Evolutionary conservation across 2,888 invertebrate species (phyloP).

Genomic region (Acrobeloides nanus): DNA sequence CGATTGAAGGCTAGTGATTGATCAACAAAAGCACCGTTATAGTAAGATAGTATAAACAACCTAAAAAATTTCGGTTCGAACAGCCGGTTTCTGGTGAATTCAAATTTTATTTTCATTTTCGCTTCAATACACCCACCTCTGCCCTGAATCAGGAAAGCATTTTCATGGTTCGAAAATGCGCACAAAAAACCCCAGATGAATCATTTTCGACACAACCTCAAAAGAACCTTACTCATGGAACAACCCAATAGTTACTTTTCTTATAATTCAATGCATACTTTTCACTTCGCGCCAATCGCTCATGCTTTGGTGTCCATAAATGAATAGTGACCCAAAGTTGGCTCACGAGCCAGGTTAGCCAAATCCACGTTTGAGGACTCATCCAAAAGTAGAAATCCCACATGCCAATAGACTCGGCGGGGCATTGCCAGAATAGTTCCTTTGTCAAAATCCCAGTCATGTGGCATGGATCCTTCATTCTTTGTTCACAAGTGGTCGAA

Average conservation of each 20-base stretch:
- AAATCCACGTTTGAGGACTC: slow-evolving; percentile 47
- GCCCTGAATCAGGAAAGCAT: too few relatives aligned
- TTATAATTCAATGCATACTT: slow-evolving; percentile 25
- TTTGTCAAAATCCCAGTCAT: slow-evolving; percentile 61
- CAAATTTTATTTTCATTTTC: too few relatives aligned
- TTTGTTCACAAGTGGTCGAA: slow-evolving; percentile 42
- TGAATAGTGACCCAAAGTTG: slow-evolving; percentile 94
- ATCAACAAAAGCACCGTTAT: slow-evolving; percentile 80
- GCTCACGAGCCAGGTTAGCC: slow-evolving; percentile 66
- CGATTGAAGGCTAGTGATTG: slow-evolving; percentile 89
- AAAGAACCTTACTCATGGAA: neutral
- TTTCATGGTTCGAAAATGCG: too few relatives aligned
- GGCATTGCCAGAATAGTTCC: slow-evolving; percentile 75
- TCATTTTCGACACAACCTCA: too few relatives aligned
- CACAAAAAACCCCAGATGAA: too few relatives aligned
- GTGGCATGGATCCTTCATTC: slow-evolving; percentile 76
- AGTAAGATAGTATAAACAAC: slow-evolving; percentile 86
- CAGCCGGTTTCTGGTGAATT: too few relatives aligned
- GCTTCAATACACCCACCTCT: too few relatives aligned
- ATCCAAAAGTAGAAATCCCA: slow-evolving; percentile 29
- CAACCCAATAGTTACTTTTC: neutral
- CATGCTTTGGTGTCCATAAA: slow-evolving; percentile 95
- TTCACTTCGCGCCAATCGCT: slow-evolving; percentile 89
- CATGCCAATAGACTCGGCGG: slow-evolving; percentile 7
- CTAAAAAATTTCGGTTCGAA: slow-evolving; percentile 38